These are phyloP conservation scores for Syngnathus acus DNA, from an alignment of 2,797 vertebrate species.

Conservation along the genomic window DNA sequence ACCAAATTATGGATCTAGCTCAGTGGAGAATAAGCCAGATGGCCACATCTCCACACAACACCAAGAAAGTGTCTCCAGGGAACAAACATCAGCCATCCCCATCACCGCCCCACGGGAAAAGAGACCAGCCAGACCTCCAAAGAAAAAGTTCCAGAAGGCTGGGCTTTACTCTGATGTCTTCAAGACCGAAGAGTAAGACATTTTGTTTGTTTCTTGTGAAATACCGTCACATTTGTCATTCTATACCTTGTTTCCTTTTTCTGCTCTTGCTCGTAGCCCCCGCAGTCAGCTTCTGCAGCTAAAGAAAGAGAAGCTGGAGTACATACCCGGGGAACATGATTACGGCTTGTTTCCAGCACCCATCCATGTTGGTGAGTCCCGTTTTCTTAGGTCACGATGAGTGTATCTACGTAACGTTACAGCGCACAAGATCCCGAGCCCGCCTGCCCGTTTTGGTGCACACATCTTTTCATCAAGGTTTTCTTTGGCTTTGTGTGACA, in stretches of 20 bases:
- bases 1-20: constrained; percentile 53
- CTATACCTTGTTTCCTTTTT: not conserved
- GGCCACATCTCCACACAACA: constrained; percentile 70
- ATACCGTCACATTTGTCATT: constrained; percentile 1
- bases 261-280: constrained; percentile 64
- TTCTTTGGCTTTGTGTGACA: constrained; percentile 10
- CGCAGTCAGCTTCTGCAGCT: constrained; percentile 90
- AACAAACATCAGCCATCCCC: constrained; percentile 69
- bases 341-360: constrained; percentile 93
- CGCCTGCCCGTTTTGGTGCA: no score
- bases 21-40: constrained; percentile 68
- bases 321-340: constrained; percentile 91
- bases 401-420: not conserved
- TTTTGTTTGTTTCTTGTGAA: not conserved
- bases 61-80: constrained; percentile 57
- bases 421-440: no score
- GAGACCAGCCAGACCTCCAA: constrained; percentile 88
- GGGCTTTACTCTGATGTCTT: constrained; percentile 97
- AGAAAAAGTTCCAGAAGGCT: constrained; percentile 99
- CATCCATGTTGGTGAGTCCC: constrained; percentile 91
- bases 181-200: constrained; percentile 90
- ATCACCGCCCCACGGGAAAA: constrained; percentile 82
- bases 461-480: not conserved
- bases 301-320: constrained; percentile 96
- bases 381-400: not conserved